Evolutionary conservation across 2,888 invertebrate genomes (phyloP).

Genomic region (Darwinula stevensoni): DNA sequence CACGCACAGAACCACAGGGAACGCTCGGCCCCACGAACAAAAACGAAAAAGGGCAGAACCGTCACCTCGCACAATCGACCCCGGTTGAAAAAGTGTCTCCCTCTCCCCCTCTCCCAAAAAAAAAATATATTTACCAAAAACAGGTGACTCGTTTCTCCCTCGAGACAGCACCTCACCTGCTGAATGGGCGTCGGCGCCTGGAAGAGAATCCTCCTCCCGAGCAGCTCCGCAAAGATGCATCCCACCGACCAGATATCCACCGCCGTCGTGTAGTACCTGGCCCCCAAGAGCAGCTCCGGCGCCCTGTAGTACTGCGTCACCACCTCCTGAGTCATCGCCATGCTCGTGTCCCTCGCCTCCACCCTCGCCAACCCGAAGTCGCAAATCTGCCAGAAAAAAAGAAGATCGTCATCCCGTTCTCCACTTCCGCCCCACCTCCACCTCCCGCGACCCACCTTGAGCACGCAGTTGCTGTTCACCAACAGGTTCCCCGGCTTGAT

Average conservation of each 20-base stretch:
- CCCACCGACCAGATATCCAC: slow-evolving; percentile 99
- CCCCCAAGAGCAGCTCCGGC: slow-evolving; percentile 96
- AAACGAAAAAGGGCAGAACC: no score
- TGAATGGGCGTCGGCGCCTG: slow-evolving; percentile 94
- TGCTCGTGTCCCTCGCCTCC: slow-evolving; percentile 71
- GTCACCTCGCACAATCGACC: no score
- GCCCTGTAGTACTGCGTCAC: slow-evolving; percentile 99
- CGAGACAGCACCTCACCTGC: slow-evolving; percentile 28
- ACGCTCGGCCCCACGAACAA: no score
- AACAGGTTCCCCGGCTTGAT: slow-evolving; percentile 96
- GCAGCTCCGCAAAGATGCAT: slow-evolving; percentile 91
- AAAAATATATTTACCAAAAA: no score
- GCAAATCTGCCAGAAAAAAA: slow-evolving; percentile 40
- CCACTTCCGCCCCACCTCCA: neutral
- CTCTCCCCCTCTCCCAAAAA: no score
- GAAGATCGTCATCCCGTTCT: no score
- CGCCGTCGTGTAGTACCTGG: slow-evolving; percentile 78
- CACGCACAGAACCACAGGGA: no score
- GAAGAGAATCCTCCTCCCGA: slow-evolving; percentile 82
- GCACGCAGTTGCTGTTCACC: slow-evolving; percentile 95
- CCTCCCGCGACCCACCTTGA: slow-evolving; percentile 35
- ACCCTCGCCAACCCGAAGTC: slow-evolving; percentile 96
- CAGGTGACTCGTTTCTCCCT: no score
- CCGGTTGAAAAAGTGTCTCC: no score
- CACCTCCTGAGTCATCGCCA: slow-evolving; percentile 97